Evolutionary conservation across 2,113 vertebrate genomes (phyloP).

Genomic region (Dipodomys stephensi): DNA sequence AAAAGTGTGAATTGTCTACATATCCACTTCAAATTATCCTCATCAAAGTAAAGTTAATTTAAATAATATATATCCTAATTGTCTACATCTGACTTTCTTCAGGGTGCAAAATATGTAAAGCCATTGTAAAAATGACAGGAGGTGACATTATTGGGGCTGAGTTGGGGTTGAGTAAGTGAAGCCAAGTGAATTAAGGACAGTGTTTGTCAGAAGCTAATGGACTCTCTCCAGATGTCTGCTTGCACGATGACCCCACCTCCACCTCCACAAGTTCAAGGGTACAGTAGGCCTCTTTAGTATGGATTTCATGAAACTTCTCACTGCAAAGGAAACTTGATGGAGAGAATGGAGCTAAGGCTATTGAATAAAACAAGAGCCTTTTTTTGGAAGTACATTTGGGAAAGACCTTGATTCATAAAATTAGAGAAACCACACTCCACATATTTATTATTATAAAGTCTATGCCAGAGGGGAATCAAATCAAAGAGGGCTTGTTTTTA

Average conservation of each 20-base stretch:
- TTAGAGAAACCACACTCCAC: slow-evolving; percentile 74
- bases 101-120: slow-evolving; percentile 6
- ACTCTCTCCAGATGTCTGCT: background rate
- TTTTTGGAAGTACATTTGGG: slow-evolving; percentile 70
- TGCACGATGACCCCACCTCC: background rate
- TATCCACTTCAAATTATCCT: background rate
- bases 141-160: background rate
- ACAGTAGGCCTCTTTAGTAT: background rate
- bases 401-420: slow-evolving; percentile 48
- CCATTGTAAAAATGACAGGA: background rate
- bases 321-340: background rate
- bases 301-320: slow-evolving; percentile 6
- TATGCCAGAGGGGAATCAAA: slow-evolving; percentile 63
- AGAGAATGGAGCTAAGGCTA: background rate
- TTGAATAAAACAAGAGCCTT: slow-evolving; percentile 53
- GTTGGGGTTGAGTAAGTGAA: background rate
- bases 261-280: background rate
- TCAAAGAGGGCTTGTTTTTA: slow-evolving; percentile 69
- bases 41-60: background rate
- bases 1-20: background rate
- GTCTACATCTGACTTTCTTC: background rate
- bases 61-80: background rate
- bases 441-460: slow-evolving; percentile 75
- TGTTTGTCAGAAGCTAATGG: slow-evolving; percentile 11
- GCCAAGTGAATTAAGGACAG: slow-evolving; percentile 23